Conservation (phyloP, 2,797 vertebrate species). For the Psittacula derbiana region DNA sequence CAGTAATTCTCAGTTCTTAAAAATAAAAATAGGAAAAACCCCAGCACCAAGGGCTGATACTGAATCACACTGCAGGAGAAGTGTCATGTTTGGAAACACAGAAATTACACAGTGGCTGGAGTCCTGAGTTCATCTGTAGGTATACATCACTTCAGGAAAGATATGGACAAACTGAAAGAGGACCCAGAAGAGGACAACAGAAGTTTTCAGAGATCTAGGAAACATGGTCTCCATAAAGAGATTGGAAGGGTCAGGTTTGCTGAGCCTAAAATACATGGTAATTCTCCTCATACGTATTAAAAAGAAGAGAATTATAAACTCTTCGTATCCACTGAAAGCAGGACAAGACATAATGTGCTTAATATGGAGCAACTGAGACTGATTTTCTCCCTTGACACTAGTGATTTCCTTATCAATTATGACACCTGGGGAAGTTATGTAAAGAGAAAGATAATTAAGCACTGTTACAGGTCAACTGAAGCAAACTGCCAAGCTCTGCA, state of each 20-base stretch:
- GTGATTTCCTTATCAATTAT: background rate
- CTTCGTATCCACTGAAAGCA: background rate
- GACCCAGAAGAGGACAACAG: background rate
- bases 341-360: background rate
- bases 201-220: background rate
- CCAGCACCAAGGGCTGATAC: background rate
- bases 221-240: background rate
- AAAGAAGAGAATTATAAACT: background rate
- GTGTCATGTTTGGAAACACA: background rate
- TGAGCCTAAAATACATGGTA: background rate
- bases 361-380: background rate
- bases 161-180: background rate
- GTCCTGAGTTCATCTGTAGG: background rate
- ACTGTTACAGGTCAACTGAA: background rate
- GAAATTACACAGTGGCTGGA: background rate
- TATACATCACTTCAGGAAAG: background rate
- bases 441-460: background rate
- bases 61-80: background rate
- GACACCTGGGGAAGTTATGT: background rate
- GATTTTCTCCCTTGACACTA: background rate
- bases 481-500: background rate
- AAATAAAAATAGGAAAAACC: rapidly evolving
- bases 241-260: background rate
- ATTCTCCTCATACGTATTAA: background rate
- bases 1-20: background rate